Conservation (phyloP, 1,140 invertebrate genomes). For the Planococcus citri region DNA sequence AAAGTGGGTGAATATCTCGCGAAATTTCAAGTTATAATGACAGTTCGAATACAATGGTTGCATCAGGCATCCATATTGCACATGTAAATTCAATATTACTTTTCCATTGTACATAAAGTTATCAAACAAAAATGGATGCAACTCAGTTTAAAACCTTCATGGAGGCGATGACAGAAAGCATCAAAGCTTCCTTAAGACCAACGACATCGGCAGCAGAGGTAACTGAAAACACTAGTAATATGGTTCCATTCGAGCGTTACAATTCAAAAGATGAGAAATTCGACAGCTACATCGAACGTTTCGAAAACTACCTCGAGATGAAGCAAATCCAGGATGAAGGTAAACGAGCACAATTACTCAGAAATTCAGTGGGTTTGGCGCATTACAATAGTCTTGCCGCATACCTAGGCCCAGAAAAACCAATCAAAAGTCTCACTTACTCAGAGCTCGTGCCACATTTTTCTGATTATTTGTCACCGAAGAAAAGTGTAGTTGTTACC, state of each 20-base stretch:
- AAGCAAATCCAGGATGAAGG: not conserved
- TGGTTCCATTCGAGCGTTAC: not conserved
- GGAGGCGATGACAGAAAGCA: no score
- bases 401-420: not conserved
- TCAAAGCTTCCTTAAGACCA: not conserved
- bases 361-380: not conserved
- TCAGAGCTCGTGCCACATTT: conserved; percentile 25
- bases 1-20: no score
- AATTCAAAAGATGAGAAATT: conserved; percentile 23
- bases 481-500: conserved; percentile 26
- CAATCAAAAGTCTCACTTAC: conserved; percentile 17
- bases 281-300: not conserved
- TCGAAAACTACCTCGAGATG: conserved; percentile 20
- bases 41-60: no score
- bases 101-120: no score
- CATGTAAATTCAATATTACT: no score
- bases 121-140: no score
- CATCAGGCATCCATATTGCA: no score
- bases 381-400: conserved; percentile 13
- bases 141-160: no score
- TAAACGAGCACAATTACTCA: not conserved
- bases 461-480: conserved; percentile 26
- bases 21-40: no score
- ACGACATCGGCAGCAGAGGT: not conserved
- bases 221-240: not conserved